Evolutionary conservation across 2,888 invertebrate species (phyloP).

Genomic region (Sinelater perroti): DNA sequence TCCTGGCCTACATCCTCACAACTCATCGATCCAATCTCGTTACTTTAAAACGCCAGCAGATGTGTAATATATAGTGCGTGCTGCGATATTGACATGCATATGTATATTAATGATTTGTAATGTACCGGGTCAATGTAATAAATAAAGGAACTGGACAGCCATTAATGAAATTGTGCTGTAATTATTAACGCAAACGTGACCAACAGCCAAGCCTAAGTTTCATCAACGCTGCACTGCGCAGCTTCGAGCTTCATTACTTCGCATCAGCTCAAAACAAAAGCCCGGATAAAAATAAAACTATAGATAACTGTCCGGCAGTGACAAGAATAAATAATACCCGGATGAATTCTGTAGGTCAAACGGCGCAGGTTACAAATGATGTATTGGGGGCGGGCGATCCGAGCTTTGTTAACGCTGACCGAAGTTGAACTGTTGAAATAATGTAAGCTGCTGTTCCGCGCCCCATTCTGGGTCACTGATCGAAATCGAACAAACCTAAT

Average conservation of each 20-base stretch:
- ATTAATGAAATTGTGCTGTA: no score
- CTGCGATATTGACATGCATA: no score
- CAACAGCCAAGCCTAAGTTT: no score
- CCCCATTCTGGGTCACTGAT: conserved; percentile 4
- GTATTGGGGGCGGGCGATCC: conserved; percentile 17
- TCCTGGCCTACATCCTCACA: no score
- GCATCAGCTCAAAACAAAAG: conserved; percentile 3
- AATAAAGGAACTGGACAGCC: no score
- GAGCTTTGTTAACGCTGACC: conserved; percentile 17
- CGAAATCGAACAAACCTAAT: conserved; percentile 8
- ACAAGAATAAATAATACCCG: conserved; percentile 22
- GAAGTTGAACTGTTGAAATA: conserved; percentile 21
- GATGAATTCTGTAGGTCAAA: conserved; percentile 18
- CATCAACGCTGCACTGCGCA: no score
- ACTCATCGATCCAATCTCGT: not conserved
- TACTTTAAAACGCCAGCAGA: not conserved
- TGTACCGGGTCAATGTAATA: no score
- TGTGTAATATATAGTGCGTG: not conserved
- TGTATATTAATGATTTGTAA: no score
- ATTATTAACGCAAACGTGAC: no score
- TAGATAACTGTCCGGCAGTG: conserved; percentile 7
- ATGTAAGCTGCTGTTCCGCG: conserved; percentile 16
- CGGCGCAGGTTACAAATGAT: conserved; percentile 21
- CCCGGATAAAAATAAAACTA: conserved; percentile 15
- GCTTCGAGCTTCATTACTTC: not conserved